Evolutionary conservation across 2,797 vertebrate species (phyloP), one percentile per base, ranked within the genome.

Genomic region (Pipistrellus kuhlii): DNA sequence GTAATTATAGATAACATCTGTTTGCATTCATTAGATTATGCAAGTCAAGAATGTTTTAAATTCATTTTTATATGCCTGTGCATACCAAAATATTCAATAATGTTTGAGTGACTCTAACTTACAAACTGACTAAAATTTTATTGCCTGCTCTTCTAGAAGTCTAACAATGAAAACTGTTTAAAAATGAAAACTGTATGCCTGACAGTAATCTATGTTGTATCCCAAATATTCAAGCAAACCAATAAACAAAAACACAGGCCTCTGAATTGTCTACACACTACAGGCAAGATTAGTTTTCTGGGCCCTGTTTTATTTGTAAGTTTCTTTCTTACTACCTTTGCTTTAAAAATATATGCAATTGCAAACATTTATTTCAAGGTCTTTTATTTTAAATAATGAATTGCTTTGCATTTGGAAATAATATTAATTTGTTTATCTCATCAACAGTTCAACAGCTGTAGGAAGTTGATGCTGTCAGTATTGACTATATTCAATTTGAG

Each of bases 401-500:
- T 88, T 72, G 20, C n/a, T 93, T 84, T 75, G 38, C 32, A 90
- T 80, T 94, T 84, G 64, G 53, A 80, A 93, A 91, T 57, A 77
- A 59, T 46, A 92, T 91, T 94, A 90, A 85, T 83, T 92, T 88
- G 48, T 75, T 93, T 93, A 85, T 91, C 51, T 85, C 44, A 77
- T 94, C 76, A 66, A 38, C 44, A 83, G 73, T 23, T 82, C 44
- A 55, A 25, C 57, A 90, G 55, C 66, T 93, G 48, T 69, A 94
- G 68, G 59, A 93, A 64, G 59, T 21, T 89, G 59, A 83, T 71
- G 30, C 23, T 94, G 17, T 95, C 77, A 80, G 21, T 86, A 94
- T 83, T 66, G 75, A 92, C 64, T 64, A 38, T 64, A 83, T 94
- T 69, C 94, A 93, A 95, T 95, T 46, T 92, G 91, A 90, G n/a